A percentile compares a stretch with the other conserved stretches of the same genome.
Conservation (phyloP, 1,140 invertebrate genomes). For the Drosophila setifemur region DNA sequence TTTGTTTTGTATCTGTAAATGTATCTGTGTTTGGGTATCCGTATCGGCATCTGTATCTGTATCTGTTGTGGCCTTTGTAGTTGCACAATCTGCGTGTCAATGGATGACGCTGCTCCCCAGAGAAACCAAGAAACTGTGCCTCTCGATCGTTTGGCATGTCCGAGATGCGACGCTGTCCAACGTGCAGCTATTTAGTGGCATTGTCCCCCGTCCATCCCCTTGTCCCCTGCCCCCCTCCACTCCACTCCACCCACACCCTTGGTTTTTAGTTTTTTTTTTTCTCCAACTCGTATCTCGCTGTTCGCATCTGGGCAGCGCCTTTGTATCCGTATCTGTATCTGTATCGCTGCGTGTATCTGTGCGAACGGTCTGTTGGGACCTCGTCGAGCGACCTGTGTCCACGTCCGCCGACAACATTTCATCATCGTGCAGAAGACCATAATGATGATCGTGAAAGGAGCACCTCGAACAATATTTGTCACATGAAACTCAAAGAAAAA, state of each 20-base stretch:
- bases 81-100: slow-evolving; percentile 77
- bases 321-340: slow-evolving; percentile 28
- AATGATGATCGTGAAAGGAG: slow-evolving; percentile 48
- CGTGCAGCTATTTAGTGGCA: slow-evolving; percentile 74
- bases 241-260: too few species aligned
- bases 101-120: slow-evolving; percentile 61
- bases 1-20: too few species aligned
- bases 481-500: too few species aligned
- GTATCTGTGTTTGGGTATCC: too few species aligned
- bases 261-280: too few species aligned
- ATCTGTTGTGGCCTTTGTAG: slow-evolving; percentile 58
- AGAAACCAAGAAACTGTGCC: slow-evolving; percentile 17
- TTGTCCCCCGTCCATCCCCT: slow-evolving; percentile 51
- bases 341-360: slow-evolving; percentile 64
- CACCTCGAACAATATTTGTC: slow-evolving; percentile 78
- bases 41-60: too few species aligned
- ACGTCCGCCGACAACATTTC: slow-evolving; percentile 79
- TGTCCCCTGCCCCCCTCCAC: slow-evolving; percentile 32
- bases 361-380: slow-evolving; percentile 44
- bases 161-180: slow-evolving; percentile 63
- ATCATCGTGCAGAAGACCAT: slow-evolving; percentile 51
- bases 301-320: slow-evolving; percentile 19
- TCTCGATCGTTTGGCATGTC: slow-evolving; percentile 71
- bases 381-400: slow-evolving; percentile 62
- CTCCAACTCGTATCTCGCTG: slow-evolving; percentile 9